Evolutionary conservation across 2,888 invertebrate species (phyloP), one percentile per base, ranked within the genome.

Genomic region (Diogma glabrata): DNA sequence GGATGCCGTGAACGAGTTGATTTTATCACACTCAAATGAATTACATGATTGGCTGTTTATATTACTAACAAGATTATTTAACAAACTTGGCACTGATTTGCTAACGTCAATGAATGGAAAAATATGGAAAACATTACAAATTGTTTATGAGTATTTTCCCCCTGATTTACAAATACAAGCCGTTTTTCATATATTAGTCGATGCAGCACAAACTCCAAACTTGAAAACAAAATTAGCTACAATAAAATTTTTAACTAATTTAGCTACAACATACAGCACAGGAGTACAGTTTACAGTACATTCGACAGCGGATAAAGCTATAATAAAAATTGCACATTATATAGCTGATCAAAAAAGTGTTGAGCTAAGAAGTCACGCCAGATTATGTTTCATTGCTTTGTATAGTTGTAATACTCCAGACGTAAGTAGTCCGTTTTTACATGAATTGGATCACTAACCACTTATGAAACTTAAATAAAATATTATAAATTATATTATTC

Each of bases 11-110:
- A 87, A 88, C 61, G 94, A 94, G 65, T 75, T 96, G 61, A 82
- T 97, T 51, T 74, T 82, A 55, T 81, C 85, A 33, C 92, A 97
- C 70, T 84, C 85, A 64, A 79, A 80, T 56, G 92, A 95, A 64
- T 75, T 97, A 49, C 81, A 86, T 61, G 92, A 91, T 66, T 96
- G 96, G 93, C 76, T 97, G 3, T 93, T 93, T 63, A 84, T 93
- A 58, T 75, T 97, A 49, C 76, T 96, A 64, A 88, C 89, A 52
- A 79, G 90, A 36, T 69, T 84, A 36, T 82, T 97, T 51, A 85
- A 88, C 69, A 96, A 95, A 68, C 76, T 91, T 28, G 94, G 94
- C 51, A 83, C 86, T 0, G 97, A 97, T 66, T 77, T 95, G 56
- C 74, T 97, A 8, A 90, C 87, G 52, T 95, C 95, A 0, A 87